phyloP scores from a whole-genome alignment of 2,113 vertebrate species.

The Spea multiplicata region DNA sequence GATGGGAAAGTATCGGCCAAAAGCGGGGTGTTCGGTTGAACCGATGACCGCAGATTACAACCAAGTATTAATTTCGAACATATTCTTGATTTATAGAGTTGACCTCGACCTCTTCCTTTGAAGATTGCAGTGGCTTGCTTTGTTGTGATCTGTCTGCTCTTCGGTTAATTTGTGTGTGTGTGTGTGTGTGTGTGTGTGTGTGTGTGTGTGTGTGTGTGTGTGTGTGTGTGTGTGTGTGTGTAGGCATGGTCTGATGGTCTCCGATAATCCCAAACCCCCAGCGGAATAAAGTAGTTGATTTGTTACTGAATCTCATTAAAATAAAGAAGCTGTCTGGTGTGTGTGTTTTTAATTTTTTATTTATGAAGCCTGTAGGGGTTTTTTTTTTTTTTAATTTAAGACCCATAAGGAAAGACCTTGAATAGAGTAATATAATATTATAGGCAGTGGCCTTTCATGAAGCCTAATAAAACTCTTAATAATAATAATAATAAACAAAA shows the following conservation, averaged over 20 bases:
- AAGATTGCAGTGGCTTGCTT: background rate
- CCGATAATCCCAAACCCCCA: constrained; percentile 54
- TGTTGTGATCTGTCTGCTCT: constrained; percentile 15
- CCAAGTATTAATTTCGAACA: background rate
- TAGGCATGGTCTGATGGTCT: constrained; percentile 49
- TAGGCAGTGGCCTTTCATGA: too few relatives aligned
- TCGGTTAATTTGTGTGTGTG: constrained; percentile 50
- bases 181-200: constrained; percentile 47
- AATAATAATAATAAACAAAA: too few relatives aligned
- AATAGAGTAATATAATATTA: too few relatives aligned
- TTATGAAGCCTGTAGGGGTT: constrained; percentile 44
- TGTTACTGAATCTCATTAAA: constrained; percentile 55
- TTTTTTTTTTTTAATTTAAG: background rate
- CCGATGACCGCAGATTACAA: too few relatives aligned
- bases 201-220: constrained; percentile 46
- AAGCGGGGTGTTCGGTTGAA: too few relatives aligned
- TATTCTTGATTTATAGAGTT: background rate
- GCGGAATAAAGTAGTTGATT: constrained; percentile 56
- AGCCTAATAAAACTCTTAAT: too few relatives aligned
- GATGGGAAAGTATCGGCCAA: too few relatives aligned
- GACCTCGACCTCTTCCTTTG: constrained; percentile 16
- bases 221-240: constrained; percentile 50
- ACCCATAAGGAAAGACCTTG: too few relatives aligned
- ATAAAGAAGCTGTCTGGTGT: constrained; percentile 46
- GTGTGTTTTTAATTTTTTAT: constrained; percentile 50